phyloP scores from a whole-genome alignment of 2,888 invertebrate genomes.

The Octodonta nipae region DNA sequence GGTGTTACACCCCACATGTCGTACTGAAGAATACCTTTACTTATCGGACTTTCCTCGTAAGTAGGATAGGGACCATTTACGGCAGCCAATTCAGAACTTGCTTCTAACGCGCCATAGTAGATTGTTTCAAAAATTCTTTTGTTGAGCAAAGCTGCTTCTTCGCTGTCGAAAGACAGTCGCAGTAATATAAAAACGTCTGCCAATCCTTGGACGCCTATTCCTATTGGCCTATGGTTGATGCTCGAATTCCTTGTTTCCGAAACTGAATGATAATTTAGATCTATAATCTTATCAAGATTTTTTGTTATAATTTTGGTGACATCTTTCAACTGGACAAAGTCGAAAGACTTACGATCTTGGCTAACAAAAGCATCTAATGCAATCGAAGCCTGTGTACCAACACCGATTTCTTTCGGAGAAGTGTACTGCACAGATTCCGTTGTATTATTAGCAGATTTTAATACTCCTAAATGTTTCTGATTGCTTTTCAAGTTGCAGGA shows the following conservation, averaged over 20 bases:
- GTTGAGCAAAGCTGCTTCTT: constrained; percentile 73
- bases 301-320: constrained; percentile 78
- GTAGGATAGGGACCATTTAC: constrained; percentile 76
- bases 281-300: constrained; percentile 94
- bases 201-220: constrained; percentile 87
- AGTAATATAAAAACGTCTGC: constrained; percentile 92
- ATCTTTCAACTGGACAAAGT: constrained; percentile 74
- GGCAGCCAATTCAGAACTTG: constrained; percentile 86
- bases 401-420: constrained; percentile 83
- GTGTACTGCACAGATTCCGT: constrained; percentile 96
- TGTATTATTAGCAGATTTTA: constrained; percentile 93
- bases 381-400: constrained; percentile 94
- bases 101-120: constrained; percentile 91
- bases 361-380: constrained; percentile 90
- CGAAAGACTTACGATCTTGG: constrained; percentile 58
- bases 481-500: constrained; percentile 94
- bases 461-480: constrained; percentile 95
- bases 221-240: constrained; percentile 70
- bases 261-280: constrained; percentile 89
- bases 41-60: constrained; percentile 76
- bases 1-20: constrained; percentile 95
- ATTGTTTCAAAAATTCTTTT: constrained; percentile 95
- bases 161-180: constrained; percentile 84
- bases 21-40: constrained; percentile 70
- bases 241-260: constrained; percentile 82